These are phyloP conservation scores for Steatornis caripensis DNA, from an alignment of 2,113 vertebrate genomes.

Conservation along the genomic window DNA sequence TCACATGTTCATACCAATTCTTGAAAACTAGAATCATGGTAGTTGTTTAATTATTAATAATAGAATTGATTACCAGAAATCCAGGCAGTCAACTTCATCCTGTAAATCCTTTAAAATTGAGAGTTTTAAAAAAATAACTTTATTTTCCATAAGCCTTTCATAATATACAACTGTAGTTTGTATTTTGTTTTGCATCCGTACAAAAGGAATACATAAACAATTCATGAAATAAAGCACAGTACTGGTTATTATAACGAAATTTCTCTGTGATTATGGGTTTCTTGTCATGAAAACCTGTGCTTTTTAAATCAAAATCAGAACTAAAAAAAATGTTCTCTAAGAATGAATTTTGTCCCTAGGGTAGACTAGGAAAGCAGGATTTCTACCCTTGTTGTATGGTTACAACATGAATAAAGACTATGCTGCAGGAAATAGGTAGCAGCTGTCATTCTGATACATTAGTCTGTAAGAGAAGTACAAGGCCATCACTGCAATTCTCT, in stretches of 20 bases:
- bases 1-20: background rate
- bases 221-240: background rate
- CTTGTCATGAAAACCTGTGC: background rate
- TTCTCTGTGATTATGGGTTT: background rate
- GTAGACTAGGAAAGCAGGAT: background rate
- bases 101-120: background rate
- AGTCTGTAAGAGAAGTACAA: background rate
- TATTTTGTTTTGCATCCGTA: background rate
- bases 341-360: background rate
- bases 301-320: background rate
- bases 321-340: background rate
- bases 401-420: background rate
- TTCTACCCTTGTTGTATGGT: background rate
- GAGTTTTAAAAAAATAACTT: background rate
- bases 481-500: background rate
- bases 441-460: background rate
- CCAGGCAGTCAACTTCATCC: background rate
- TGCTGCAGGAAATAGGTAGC: background rate
- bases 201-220: background rate
- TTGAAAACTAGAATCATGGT: background rate
- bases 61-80: background rate
- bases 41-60: background rate
- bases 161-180: background rate
- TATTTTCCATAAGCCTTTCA: background rate
- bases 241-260: background rate